A percentile compares a stretch with the other conserved stretches of the same genome.
Conservation (phyloP, 2,888 invertebrate genomes). For the Acronicta leporina region DNA sequence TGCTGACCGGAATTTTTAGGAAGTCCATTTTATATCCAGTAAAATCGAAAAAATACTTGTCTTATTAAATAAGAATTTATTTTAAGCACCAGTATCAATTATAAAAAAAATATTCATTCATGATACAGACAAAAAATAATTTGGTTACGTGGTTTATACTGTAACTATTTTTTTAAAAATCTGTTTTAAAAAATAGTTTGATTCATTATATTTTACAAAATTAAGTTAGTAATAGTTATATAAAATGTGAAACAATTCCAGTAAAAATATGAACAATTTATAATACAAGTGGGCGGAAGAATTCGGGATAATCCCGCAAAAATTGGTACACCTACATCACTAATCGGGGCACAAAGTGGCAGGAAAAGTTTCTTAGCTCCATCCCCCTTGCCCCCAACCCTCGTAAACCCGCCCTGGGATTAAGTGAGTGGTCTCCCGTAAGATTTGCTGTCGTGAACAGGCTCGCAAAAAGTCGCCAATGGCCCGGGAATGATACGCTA, state of each 20-base stretch:
- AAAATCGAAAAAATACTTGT: no score
- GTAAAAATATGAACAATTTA: neutral
- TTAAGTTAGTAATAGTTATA: no score
- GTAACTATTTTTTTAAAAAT: no score
- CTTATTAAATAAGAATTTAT: no score
- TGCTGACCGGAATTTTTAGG: neutral
- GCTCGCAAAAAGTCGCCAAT: conserved; percentile 59
- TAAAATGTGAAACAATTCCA: neutral
- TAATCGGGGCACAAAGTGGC: conserved; percentile 62
- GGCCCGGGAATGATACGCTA: conserved; percentile 50
- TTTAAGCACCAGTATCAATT: no score
- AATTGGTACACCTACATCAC: conserved; percentile 50
- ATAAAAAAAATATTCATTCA: no score
- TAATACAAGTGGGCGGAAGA: conserved; percentile 7
- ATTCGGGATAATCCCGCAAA: conserved; percentile 26
- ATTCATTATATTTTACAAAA: no score
- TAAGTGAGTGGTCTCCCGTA: conserved; percentile 61
- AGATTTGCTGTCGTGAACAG: conserved; percentile 60
- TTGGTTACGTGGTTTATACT: no score
- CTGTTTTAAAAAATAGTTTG: no score
- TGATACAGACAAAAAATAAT: no score
- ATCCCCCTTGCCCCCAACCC: conserved; percentile 53
- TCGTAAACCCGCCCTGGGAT: conserved; percentile 52
- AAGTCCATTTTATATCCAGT: neutral
- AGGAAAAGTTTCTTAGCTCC: conserved; percentile 59